Percentiles rank a stretch among this genome's conserved stretches.
phyloP scores from a whole-genome alignment of 1,140 invertebrate genomes.

The Trichomalopsis sarcophagae region DNA sequence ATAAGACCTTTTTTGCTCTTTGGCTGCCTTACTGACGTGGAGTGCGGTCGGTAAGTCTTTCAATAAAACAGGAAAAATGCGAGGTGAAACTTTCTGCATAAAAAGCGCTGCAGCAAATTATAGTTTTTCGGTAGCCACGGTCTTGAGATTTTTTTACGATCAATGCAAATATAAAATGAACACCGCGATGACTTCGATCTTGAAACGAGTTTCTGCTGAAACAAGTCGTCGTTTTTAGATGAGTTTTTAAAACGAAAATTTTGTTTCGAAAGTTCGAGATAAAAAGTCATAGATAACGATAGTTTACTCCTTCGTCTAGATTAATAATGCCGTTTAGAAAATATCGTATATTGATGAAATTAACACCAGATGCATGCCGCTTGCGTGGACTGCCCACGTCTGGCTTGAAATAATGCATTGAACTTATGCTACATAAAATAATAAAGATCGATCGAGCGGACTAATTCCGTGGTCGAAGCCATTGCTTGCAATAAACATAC shows the following conservation, averaged over 20 bases:
- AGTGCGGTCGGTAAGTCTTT: constrained; percentile 47
- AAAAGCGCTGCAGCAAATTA: constrained; percentile 17
- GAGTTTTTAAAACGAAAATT: neutral
- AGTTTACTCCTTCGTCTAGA: neutral
- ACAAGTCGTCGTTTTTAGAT: neutral
- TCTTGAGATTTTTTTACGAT: constrained; percentile 1
- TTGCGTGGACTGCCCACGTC: constrained; percentile 61
- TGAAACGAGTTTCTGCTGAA: neutral
- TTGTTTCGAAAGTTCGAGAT: neutral
- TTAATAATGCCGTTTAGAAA: constrained; percentile 14
- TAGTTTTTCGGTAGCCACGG: constrained; percentile 47
- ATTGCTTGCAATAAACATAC: constrained; percentile 59
- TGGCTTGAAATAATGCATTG: constrained; percentile 59
- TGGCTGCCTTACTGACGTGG: constrained; percentile 49
- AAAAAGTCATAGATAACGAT: neutral
- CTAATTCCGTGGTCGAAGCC: constrained; percentile 57
- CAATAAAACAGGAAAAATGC: constrained; percentile 35
- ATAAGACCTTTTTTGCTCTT: constrained; percentile 39
- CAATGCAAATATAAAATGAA: neutral
- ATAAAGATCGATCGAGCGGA: constrained; percentile 56
- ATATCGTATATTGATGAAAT: constrained; percentile 55
- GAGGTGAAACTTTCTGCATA: constrained; percentile 23
- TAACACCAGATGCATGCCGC: constrained; percentile 69
- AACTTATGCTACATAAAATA: constrained; percentile 8
- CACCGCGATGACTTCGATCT: neutral